phyloP scores from a whole-genome alignment of 2,113 vertebrate species.

The Grammomys surdaster region DNA sequence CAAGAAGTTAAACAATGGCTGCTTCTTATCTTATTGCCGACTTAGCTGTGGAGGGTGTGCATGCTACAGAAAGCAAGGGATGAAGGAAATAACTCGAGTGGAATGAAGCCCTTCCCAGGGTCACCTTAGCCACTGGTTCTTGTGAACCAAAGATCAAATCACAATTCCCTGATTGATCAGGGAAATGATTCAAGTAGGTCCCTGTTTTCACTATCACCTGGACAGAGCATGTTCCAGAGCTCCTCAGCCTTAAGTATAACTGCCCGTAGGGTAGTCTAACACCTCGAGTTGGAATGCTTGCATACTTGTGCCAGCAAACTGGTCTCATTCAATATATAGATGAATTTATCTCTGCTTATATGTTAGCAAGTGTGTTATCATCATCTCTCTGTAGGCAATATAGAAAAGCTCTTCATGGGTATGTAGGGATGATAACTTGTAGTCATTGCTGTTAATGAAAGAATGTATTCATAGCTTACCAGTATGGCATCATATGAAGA shows the following conservation, averaged over 20 bases:
- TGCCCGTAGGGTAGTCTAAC: background rate
- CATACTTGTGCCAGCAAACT: background rate
- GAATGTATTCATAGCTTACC: background rate
- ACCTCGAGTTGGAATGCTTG: background rate
- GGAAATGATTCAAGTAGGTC: background rate
- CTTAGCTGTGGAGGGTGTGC: background rate
- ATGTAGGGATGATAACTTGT: background rate
- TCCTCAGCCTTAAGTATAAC: background rate
- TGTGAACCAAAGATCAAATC: background rate
- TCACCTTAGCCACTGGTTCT: background rate
- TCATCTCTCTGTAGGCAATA: background rate
- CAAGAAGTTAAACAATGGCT: conserved; percentile 13
- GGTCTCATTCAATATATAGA: background rate
- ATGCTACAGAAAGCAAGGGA: background rate
- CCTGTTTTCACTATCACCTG: background rate
- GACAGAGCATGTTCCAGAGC: background rate
- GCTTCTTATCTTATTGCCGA: background rate
- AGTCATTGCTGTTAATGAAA: background rate
- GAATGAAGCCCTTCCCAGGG: background rate
- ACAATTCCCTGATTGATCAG: background rate
- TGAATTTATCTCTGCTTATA: background rate
- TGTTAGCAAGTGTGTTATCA: conserved; percentile 3
- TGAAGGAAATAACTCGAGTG: background rate
- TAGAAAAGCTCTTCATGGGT: background rate
- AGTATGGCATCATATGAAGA: background rate